Conservation (phyloP, 2,113 vertebrate species). For the Cololabis saira region DNA sequence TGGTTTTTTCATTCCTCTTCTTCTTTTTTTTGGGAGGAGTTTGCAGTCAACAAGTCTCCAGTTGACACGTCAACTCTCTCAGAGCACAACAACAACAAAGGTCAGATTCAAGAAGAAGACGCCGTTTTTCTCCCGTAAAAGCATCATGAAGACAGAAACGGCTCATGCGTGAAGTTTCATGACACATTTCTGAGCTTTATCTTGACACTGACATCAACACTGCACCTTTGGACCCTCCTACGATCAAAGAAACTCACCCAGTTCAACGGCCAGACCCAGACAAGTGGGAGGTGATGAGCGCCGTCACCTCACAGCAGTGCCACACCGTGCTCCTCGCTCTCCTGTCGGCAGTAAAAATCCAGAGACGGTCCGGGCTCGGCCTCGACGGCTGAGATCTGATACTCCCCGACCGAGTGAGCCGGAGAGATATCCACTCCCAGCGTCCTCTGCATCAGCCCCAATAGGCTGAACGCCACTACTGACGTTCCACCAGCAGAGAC, state of each 20-base stretch:
- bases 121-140: no score
- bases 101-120: neutral
- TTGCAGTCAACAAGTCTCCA: no score
- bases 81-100: neutral
- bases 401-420: constrained; percentile 26
- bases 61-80: no score
- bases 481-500: constrained; percentile 67
- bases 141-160: no score
- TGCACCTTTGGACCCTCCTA: neutral
- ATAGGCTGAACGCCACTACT: constrained; percentile 71
- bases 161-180: neutral
- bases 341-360: constrained; percentile 49
- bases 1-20: no score
- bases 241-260: constrained; percentile 8
- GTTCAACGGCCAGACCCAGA: constrained; percentile 6
- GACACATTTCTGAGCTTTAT: neutral
- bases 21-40: neutral
- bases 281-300: constrained; percentile 10
- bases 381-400: constrained; percentile 53
- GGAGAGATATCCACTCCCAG: constrained; percentile 42
- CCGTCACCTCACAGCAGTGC: constrained; percentile 66
- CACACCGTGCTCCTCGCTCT: constrained; percentile 18
- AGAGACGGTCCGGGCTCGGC: constrained; percentile 35
- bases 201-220: neutral
- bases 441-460: constrained; percentile 55